These are phyloP conservation scores for Callospermophilus lateralis DNA, from an alignment of 2,113 vertebrate genomes.

Conservation along the genomic window DNA sequence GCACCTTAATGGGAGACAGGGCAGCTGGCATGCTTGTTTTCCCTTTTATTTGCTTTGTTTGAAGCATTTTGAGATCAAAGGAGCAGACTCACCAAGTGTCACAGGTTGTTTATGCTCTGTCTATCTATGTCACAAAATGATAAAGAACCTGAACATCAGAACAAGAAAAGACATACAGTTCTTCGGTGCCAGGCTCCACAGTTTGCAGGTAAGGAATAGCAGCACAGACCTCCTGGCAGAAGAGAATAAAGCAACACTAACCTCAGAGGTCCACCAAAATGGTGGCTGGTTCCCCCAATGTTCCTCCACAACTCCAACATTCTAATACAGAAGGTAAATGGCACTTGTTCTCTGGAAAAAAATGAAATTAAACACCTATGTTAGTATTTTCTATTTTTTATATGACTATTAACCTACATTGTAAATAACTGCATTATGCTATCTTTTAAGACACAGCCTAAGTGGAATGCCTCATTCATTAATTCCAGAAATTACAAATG, in stretches of 20 bases:
- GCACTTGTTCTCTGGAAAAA: neutral
- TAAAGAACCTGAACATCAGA: neutral
- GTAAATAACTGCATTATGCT: neutral
- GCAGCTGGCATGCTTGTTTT: neutral
- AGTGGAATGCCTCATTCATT: neutral
- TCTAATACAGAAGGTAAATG: neutral
- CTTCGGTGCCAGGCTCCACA: neutral
- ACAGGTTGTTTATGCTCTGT: neutral
- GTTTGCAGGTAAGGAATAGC: neutral
- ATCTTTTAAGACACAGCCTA: neutral
- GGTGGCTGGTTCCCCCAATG: neutral
- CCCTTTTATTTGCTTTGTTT: neutral
- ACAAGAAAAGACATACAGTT: neutral
- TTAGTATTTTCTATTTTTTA: constrained; percentile 1
- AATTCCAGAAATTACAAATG: neutral
- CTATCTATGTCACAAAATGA: neutral
- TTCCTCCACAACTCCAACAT: neutral
- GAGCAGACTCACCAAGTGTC: neutral
- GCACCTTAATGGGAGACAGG: neutral
- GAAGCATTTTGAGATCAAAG: neutral
- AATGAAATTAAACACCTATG: neutral
- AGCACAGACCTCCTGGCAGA: neutral
- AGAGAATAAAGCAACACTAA: neutral
- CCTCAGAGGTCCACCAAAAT: neutral
- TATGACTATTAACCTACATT: neutral